A percentile compares a stretch with the other conserved stretches of the same genome.
Conservation (phyloP, 1,140 invertebrate species). For the Diuraphis noxia region DNA sequence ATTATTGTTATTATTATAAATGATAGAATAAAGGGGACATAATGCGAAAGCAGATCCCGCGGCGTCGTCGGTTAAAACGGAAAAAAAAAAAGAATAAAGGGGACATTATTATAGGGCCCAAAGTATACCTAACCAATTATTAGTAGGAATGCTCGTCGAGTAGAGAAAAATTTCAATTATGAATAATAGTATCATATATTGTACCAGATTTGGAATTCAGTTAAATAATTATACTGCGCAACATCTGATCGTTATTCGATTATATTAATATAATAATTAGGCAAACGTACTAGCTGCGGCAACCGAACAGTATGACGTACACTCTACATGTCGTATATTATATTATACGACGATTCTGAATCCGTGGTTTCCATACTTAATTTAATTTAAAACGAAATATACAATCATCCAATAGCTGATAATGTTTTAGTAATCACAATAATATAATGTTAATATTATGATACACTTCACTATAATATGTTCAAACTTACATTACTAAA, state of each 20-base stretch:
- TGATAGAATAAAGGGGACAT: too few species aligned
- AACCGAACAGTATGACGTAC: not conserved
- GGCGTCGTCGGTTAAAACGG: too few species aligned
- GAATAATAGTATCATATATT: not conserved
- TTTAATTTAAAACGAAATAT: not conserved
- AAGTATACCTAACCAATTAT: too few species aligned
- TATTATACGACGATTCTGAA: not conserved
- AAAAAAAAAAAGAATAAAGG: too few species aligned
- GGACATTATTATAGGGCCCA: too few species aligned
- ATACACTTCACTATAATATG: not conserved
- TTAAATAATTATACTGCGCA: not conserved
- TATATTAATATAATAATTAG: not conserved
- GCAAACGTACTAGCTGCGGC: too few species aligned
- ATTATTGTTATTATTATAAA: not conserved
- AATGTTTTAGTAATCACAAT: not conserved
- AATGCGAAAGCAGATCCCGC: too few species aligned
- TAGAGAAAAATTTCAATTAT: not conserved
- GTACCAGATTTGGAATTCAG: not conserved
- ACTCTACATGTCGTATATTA: not conserved
- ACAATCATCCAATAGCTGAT: not conserved
- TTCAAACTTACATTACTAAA: constrained; percentile 3
- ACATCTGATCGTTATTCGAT: not conserved
- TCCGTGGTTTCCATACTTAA: not conserved
- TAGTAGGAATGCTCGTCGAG: not conserved
- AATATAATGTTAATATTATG: not conserved